Evolutionary conservation across 2,113 vertebrate species (phyloP).

Genomic region (Pteruthius melanotis): DNA sequence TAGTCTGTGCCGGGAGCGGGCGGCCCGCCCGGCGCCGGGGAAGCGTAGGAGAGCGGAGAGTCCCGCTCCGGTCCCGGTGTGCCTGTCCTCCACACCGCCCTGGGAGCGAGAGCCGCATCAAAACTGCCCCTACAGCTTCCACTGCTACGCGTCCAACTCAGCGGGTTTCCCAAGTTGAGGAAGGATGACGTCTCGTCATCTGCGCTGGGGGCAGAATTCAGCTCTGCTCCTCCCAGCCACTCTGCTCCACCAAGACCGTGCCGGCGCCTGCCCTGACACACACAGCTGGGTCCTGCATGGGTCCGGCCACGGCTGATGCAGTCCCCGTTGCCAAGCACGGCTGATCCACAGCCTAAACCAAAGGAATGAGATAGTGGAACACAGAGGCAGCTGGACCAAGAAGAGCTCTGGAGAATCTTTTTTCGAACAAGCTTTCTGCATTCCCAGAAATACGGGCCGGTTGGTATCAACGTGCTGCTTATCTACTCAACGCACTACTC

Average conservation of each 20-base stretch:
- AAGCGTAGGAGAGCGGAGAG: rapidly evolving
- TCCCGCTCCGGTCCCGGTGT: no score
- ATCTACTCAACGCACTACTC: neutral
- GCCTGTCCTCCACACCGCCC: neutral
- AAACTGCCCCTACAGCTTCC: rapidly evolving
- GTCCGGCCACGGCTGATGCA: rapidly evolving
- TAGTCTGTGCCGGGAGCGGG: neutral
- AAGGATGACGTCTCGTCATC: neutral
- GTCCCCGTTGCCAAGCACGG: rapidly evolving
- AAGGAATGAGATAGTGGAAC: neutral
- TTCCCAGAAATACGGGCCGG: neutral
- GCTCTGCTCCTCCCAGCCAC: rapidly evolving
- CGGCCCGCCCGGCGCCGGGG: neutral
- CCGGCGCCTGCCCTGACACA: rapidly evolving
- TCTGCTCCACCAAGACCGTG: neutral
- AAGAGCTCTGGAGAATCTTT: neutral
- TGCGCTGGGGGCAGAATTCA: neutral
- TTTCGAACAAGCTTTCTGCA: neutral
- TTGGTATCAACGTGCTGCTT: neutral
- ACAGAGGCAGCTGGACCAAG: neutral
- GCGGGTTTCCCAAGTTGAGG: rapidly evolving
- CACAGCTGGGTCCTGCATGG: rapidly evolving
- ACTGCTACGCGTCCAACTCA: rapidly evolving
- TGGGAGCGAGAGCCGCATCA: rapidly evolving
- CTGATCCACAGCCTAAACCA: neutral